These are phyloP conservation scores for Lepidostoma basale DNA, from an alignment of 1,140 invertebrate genomes.

Conservation along the genomic window DNA sequence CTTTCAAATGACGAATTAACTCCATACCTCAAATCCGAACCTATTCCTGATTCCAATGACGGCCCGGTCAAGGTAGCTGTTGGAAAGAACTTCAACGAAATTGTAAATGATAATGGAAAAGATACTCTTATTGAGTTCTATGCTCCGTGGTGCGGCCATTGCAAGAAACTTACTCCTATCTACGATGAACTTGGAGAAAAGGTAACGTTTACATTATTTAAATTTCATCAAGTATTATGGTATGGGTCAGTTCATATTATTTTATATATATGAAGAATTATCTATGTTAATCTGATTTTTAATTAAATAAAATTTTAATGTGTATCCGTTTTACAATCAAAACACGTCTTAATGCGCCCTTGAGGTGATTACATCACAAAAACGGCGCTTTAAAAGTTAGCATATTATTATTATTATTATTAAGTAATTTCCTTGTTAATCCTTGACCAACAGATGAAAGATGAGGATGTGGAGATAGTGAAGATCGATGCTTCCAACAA, in stretches of 20 bases:
- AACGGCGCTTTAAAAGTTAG: too few relatives aligned
- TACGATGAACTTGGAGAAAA: conserved; percentile 95
- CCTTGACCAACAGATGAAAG: conserved; percentile 66
- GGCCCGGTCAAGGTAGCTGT: conserved; percentile 91
- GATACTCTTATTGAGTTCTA: conserved; percentile 98
- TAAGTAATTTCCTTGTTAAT: neutral
- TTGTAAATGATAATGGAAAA: conserved; percentile 89
- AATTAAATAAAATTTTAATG: neutral
- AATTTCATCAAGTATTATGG: neutral
- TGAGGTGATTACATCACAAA: too few relatives aligned
- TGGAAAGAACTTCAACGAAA: conserved; percentile 95
- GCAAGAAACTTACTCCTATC: conserved; percentile 92
- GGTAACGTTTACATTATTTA: conserved; percentile 56
- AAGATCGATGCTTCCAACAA: conserved; percentile 99
- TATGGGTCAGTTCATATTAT: too few relatives aligned
- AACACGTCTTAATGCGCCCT: too few relatives aligned
- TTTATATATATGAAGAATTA: neutral
- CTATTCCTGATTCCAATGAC: conserved; percentile 85
- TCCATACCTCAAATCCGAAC: conserved; percentile 94
- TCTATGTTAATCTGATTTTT: neutral
- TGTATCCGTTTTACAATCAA: too few relatives aligned
- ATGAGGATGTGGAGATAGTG: conserved; percentile 91
- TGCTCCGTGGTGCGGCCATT: conserved; percentile 99
- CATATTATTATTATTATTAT: too few relatives aligned
- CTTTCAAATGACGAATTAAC: conserved; percentile 83